These are phyloP conservation scores for Arbacia lixula DNA, from an alignment of 53 echinoderm and acorn worm species.

Conservation along the genomic window DNA sequence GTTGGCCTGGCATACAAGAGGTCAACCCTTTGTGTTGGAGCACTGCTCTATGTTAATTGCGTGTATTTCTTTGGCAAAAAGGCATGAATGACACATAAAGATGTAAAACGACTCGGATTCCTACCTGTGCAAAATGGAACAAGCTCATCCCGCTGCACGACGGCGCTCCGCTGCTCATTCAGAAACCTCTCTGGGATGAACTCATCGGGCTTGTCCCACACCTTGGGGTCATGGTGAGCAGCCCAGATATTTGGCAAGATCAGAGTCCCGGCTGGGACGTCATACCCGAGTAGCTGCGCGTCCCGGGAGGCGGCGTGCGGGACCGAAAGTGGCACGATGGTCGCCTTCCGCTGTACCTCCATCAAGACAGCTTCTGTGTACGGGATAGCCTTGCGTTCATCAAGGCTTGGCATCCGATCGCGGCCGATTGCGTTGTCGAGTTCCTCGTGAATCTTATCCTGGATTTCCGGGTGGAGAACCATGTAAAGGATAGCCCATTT, in stretches of 20 bases:
- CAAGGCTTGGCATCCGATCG: constrained; percentile 47
- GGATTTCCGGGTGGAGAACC: constrained; percentile 56
- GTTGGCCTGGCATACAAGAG: too few relatives aligned
- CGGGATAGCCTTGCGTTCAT: constrained; percentile 55
- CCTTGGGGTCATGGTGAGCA: constrained; percentile 58
- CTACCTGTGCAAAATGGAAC: constrained; percentile 73
- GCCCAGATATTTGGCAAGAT: constrained; percentile 69
- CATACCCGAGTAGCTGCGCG: constrained; percentile 45
- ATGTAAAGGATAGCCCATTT: constrained; percentile 63
- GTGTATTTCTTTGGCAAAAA: too few relatives aligned
- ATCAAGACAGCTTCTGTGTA: constrained; percentile 69
- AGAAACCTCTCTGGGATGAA: constrained; percentile 73
- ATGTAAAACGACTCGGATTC: too few relatives aligned
- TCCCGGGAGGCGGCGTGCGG: constrained; percentile 59
- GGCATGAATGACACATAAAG: too few relatives aligned
- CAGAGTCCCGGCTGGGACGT: constrained; percentile 64
- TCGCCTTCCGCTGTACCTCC: constrained; percentile 64
- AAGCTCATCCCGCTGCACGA: constrained; percentile 59
- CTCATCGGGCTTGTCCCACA: constrained; percentile 67
- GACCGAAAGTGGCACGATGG: constrained; percentile 62
- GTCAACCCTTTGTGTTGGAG: too few relatives aligned
- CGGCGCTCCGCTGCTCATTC: constrained; percentile 48
- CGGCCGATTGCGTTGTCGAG: constrained; percentile 60
- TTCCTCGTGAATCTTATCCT: constrained; percentile 70
- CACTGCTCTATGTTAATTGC: too few relatives aligned